Evolutionary conservation across 2,797 vertebrate species (phyloP).

Genomic region (Eospalax fontanierii): DNA sequence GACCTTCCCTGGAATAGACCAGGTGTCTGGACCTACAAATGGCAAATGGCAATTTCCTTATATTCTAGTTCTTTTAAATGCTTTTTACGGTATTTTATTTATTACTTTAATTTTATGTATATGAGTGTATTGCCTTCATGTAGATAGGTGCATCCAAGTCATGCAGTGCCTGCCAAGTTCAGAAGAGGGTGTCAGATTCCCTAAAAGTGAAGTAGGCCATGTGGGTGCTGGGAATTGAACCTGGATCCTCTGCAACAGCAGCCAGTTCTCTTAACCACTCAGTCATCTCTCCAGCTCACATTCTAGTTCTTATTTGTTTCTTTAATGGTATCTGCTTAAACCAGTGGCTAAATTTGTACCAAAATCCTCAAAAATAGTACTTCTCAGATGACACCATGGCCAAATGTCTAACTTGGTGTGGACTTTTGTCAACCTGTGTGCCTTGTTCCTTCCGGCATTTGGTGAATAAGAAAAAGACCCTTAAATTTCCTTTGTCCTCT

Average conservation of each 20-base stretch:
- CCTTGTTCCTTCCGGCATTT: slow-evolving; percentile 69
- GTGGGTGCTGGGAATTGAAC: no score
- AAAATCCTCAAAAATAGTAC: slow-evolving; percentile 33
- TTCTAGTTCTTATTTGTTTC: slow-evolving; percentile 31
- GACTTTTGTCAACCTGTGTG: slow-evolving; percentile 61
- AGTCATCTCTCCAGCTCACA: no score
- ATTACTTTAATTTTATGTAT: no score
- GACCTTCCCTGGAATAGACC: slow-evolving; percentile 50
- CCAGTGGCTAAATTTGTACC: slow-evolving; percentile 60
- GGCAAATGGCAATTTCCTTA: slow-evolving; percentile 62
- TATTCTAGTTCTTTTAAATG: slow-evolving; percentile 36
- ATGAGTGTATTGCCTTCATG: no score
- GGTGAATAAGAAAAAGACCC: slow-evolving; percentile 66
- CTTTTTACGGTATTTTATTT: no score
- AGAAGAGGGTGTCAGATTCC: no score
- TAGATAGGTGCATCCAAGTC: no score
- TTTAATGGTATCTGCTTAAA: slow-evolving; percentile 57
- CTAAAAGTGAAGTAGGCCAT: no score
- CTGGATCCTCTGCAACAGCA: no score
- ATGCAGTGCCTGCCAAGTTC: no score
- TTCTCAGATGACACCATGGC: slow-evolving; percentile 59
- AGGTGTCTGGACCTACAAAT: slow-evolving; percentile 39
- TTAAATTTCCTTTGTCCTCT: slow-evolving; percentile 65
- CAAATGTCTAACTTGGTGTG: slow-evolving; percentile 67
- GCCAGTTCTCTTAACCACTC: no score